Evolutionary conservation across 2,797 vertebrate genomes (phyloP).

Genomic region (Mormyrus proboscirostris): DNA sequence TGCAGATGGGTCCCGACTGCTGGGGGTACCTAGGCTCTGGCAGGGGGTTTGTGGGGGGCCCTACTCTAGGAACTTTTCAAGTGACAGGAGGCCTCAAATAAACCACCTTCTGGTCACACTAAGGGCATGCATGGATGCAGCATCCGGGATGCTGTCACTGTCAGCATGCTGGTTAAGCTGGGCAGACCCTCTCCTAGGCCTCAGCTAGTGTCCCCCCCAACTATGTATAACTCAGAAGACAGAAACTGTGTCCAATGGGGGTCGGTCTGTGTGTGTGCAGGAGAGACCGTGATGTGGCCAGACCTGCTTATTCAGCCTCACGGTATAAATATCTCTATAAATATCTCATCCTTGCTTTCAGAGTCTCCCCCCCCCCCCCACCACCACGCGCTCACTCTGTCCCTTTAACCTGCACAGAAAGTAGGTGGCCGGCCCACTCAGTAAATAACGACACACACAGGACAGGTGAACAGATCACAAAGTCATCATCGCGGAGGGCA

Average conservation of each 20-base stretch:
- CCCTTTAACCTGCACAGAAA: conserved; percentile 2
- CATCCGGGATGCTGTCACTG: background rate
- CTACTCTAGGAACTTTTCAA: background rate
- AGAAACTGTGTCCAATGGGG: background rate
- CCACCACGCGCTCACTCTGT: background rate
- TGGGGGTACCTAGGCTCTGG: background rate
- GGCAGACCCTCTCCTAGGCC: background rate
- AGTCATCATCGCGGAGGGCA: background rate
- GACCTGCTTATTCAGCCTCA: background rate
- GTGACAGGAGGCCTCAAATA: background rate
- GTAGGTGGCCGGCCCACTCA: background rate
- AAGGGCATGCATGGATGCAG: background rate
- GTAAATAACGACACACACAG: background rate
- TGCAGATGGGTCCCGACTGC: background rate
- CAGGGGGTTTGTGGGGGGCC: background rate
- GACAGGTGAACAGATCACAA: background rate
- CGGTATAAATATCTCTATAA: conserved; percentile 1
- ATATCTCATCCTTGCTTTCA: conserved; percentile 1
- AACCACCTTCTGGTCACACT: background rate
- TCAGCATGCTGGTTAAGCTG: background rate
- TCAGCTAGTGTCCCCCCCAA: background rate
- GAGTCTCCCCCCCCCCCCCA: background rate
- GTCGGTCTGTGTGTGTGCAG: background rate
- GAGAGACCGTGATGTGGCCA: background rate
- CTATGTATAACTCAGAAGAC: background rate